Percentiles rank a stretch among this genome's conserved stretches.
phyloP scores from a whole-genome alignment of 2,888 invertebrate species.

The Clitarchus hookeri region DNA sequence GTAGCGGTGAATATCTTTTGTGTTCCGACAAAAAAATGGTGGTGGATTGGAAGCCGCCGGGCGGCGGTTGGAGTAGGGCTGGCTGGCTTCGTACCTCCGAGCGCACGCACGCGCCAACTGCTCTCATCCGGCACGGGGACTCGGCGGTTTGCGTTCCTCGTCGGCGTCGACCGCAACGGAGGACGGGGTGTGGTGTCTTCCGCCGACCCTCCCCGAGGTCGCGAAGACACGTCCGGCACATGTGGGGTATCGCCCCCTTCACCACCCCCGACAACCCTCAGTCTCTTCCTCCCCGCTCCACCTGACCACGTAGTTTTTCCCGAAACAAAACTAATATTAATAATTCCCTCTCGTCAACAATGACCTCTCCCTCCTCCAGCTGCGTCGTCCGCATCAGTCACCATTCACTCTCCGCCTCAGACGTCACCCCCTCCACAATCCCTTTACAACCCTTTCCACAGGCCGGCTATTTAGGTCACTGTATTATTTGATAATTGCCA shows the following conservation, averaged over 20 bases:
- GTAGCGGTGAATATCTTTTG: too few species aligned
- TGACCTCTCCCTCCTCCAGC: not conserved
- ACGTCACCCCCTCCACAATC: not conserved
- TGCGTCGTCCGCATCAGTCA: not conserved
- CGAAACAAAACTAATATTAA: constrained; percentile 6
- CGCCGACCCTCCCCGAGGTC: not conserved
- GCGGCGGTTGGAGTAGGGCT: not conserved
- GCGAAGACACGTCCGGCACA: not conserved
- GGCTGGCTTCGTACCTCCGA: not conserved
- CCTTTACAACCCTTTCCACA: not conserved
- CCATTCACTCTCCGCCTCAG: not conserved
- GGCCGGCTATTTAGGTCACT: not conserved
- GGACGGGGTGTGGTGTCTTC: not conserved
- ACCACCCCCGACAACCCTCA: not conserved
- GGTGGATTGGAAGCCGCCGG: not conserved
- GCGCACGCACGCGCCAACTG: not conserved
- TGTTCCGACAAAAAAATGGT: too few species aligned
- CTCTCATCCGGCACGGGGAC: not conserved
- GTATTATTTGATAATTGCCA: not conserved
- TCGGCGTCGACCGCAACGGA: not conserved
- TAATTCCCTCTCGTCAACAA: not conserved
- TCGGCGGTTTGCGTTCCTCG: not conserved
- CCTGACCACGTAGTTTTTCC: not conserved
- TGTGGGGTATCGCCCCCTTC: not conserved
- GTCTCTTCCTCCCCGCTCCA: not conserved